Evolutionary conservation across 2,797 vertebrate genomes (phyloP).

Genomic region (Orestias chungarensis): DNA sequence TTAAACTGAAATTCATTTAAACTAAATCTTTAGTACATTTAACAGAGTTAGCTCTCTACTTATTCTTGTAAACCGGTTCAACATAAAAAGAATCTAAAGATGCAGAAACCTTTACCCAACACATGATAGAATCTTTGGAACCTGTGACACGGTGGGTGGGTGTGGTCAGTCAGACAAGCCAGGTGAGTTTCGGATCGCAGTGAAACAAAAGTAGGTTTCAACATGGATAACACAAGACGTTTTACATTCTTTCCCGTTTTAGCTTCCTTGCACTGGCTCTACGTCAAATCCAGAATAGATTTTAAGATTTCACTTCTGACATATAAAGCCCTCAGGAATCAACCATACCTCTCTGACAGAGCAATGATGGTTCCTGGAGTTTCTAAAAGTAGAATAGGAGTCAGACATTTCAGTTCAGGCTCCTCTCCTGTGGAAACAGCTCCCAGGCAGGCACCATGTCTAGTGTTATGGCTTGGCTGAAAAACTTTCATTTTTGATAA

Average conservation of each 20-base stretch:
- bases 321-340: too few species aligned
- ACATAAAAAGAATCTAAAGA: neutral
- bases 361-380: too few species aligned
- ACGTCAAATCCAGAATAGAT: too few species aligned
- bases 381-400: neutral
- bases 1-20: neutral
- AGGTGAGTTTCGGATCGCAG: neutral
- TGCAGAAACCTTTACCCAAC: neutral
- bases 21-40: neutral
- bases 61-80: neutral
- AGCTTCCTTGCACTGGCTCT: too few species aligned
- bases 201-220: neutral
- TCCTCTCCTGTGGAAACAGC: neutral
- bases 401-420: neutral
- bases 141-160: neutral
- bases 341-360: too few species aligned
- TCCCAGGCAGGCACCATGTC: neutral
- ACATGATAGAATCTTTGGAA: neutral
- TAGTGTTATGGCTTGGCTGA: neutral
- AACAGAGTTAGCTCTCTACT: neutral
- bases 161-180: neutral
- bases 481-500: neutral
- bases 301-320: too few species aligned
- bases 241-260: too few species aligned
- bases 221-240: too few species aligned